phyloP scores from a whole-genome alignment of 1,140 invertebrate genomes.

The Solenopsis fugax region DNA sequence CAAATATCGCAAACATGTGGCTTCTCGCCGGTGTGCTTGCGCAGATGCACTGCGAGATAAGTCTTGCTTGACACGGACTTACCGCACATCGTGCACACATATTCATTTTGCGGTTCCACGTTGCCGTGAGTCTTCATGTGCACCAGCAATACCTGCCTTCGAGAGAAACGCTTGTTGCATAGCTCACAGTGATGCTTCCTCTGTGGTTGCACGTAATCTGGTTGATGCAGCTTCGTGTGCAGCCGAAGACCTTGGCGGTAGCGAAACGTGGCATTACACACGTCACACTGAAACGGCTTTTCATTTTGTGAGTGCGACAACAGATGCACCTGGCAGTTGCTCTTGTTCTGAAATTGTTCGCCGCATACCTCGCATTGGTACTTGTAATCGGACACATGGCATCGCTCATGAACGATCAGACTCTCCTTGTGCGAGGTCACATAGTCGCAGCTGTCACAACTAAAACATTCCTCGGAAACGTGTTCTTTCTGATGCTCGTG shows the following conservation, averaged over 20 bases:
- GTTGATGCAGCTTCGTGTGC: constrained; percentile 87
- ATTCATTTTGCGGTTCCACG: constrained; percentile 83
- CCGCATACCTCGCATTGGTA: constrained; percentile 91
- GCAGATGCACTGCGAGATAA: constrained; percentile 93
- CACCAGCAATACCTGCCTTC: constrained; percentile 85
- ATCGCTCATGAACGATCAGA: constrained; percentile 80
- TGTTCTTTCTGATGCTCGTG: constrained; percentile 80
- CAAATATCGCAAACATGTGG: constrained; percentile 87
- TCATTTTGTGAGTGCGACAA: constrained; percentile 76
- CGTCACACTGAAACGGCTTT: constrained; percentile 85
- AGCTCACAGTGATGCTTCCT: constrained; percentile 85
- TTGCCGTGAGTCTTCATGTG: constrained; percentile 85
- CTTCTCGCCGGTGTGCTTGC: constrained; percentile 90
- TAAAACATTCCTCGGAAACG: constrained; percentile 74
- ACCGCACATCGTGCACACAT: constrained; percentile 92
- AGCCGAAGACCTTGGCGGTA: constrained; percentile 86
- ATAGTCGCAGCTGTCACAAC: constrained; percentile 83
- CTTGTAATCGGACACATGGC: constrained; percentile 84
- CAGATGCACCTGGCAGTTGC: constrained; percentile 84
- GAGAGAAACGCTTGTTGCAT: constrained; percentile 85
- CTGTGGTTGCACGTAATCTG: constrained; percentile 85
- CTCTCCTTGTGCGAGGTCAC: constrained; percentile 80
- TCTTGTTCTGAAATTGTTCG: constrained; percentile 82
- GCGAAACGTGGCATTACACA: constrained; percentile 86
- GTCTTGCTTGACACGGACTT: constrained; percentile 90